Percentiles rank a stretch among this genome's conserved stretches.
Conservation (phyloP, 2,888 invertebrate species). For the Ypsolopha scabrella region DNA sequence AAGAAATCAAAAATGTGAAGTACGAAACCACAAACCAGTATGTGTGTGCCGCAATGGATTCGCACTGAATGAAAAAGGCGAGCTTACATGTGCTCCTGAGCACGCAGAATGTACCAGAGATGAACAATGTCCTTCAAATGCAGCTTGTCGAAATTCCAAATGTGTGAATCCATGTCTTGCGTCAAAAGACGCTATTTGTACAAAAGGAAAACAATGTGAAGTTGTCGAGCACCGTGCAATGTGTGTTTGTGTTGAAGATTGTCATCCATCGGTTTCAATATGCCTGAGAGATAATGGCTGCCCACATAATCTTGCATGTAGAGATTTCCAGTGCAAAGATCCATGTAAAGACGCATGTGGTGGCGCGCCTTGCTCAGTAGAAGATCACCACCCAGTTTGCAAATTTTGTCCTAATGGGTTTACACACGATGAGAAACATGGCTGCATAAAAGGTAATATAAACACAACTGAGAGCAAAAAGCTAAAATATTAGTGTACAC, state of each 20-base stretch:
- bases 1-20: conserved; percentile 89
- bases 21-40: conserved; percentile 84
- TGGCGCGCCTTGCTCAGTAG: conserved; percentile 92
- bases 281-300: conserved; percentile 92
- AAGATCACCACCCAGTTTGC: conserved; percentile 95
- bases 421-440: conserved; percentile 91
- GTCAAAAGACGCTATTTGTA: conserved; percentile 75
- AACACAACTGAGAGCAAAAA: conserved; percentile 29
- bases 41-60: conserved; percentile 93
- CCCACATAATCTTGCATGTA: conserved; percentile 86
- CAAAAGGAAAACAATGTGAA: conserved; percentile 87
- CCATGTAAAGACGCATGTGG: conserved; percentile 90
- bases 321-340: conserved; percentile 90
- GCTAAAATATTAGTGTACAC: conserved; percentile 32
- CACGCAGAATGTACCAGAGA: conserved; percentile 83
- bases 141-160: conserved; percentile 85
- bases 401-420: conserved; percentile 96
- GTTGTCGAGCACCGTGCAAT: conserved; percentile 88
- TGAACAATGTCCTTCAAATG: conserved; percentile 87
- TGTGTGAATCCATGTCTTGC: conserved; percentile 90
- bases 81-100: conserved; percentile 88
- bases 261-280: conserved; percentile 87
- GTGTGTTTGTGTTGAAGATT: conserved; percentile 90
- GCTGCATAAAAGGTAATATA: conserved; percentile 94
- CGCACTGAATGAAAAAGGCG: conserved; percentile 88